These are phyloP conservation scores for Rhinoptilus africanus DNA, from an alignment of 2,113 vertebrate species.

Conservation along the genomic window DNA sequence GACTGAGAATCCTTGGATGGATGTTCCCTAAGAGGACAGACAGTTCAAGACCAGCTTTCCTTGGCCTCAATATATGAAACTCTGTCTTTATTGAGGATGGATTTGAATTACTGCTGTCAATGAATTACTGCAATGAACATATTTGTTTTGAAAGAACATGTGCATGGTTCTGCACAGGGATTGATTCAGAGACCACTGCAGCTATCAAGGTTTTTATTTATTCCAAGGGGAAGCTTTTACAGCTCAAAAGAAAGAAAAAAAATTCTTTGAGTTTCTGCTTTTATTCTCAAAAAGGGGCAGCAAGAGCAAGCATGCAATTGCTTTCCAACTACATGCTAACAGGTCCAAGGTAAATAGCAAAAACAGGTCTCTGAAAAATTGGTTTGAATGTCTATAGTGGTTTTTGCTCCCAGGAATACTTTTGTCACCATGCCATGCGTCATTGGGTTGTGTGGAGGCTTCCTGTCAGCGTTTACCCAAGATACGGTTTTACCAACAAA, in stretches of 20 bases:
- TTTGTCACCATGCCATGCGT: background rate
- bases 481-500: background rate
- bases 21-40: background rate
- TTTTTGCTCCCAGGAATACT: background rate
- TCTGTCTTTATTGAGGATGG: background rate
- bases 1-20: background rate
- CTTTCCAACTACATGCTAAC: background rate
- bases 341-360: background rate
- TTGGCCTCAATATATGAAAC: background rate
- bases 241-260: background rate
- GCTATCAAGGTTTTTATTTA: background rate
- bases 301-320: background rate
- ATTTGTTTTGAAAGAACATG: background rate
- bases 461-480: background rate
- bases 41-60: background rate
- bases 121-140: background rate
- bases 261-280: background rate
- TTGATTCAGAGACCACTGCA: background rate
- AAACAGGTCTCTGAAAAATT: background rate
- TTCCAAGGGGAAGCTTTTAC: background rate
- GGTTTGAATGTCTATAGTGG: background rate
- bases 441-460: background rate
- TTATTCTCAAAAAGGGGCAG: background rate
- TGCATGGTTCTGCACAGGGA: background rate
- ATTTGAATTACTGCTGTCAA: background rate